These are phyloP conservation scores for Sorex araneus DNA, from an alignment of 2,113 vertebrate species.

Conservation along the genomic window DNA sequence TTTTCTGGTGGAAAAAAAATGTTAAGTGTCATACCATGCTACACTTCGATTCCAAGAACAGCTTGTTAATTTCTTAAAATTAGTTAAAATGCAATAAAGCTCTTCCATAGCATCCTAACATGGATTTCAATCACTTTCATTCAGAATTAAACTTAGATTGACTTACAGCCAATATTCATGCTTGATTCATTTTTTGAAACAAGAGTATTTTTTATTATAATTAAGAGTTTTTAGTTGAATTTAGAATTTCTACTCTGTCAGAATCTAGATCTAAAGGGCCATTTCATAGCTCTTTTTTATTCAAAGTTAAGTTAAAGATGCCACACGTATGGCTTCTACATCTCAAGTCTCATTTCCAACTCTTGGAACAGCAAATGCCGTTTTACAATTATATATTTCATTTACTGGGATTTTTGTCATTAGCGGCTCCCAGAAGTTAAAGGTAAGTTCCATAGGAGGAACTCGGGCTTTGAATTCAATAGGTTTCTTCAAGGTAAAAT, in stretches of 20 bases:
- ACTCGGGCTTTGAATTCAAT: slow-evolving; percentile 32
- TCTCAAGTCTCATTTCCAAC: background rate
- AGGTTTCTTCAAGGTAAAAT: slow-evolving; percentile 43
- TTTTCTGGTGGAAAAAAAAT: slow-evolving; percentile 62
- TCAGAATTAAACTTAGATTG: slow-evolving; percentile 61
- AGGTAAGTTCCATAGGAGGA: background rate
- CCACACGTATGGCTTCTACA: background rate
- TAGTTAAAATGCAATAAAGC: background rate
- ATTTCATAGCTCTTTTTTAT: background rate
- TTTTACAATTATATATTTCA: background rate
- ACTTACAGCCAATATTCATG: slow-evolving; percentile 33
- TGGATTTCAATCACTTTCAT: slow-evolving; percentile 38
- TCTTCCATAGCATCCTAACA: background rate
- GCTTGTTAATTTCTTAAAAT: slow-evolving; percentile 24
- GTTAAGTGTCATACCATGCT: background rate
- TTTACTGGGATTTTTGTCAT: background rate
- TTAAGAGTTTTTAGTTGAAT: slow-evolving; percentile 22
- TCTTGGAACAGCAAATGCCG: background rate
- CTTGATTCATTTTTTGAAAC: background rate
- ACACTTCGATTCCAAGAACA: background rate
- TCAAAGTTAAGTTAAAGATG: background rate
- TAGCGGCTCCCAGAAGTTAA: background rate
- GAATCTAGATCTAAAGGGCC: slow-evolving; percentile 12
- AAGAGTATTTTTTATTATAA: slow-evolving; percentile 32
- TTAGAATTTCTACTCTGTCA: slow-evolving; percentile 19